Evolutionary conservation across 2,113 vertebrate species (phyloP).

Genomic region (Nothobranchius kuhntae): DNA sequence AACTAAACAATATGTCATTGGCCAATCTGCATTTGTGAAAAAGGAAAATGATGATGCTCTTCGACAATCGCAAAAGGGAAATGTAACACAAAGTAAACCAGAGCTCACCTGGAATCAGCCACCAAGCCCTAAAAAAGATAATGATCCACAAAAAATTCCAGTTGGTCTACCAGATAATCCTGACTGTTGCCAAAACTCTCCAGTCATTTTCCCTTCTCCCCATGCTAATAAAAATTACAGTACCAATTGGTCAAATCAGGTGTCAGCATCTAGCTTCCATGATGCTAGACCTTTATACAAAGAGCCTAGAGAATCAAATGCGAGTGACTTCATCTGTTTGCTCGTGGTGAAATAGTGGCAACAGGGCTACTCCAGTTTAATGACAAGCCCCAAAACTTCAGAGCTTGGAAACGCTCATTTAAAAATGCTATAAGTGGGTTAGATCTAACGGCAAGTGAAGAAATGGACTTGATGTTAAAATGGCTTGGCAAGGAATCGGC

Average conservation of each 20-base stretch:
- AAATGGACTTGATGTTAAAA: background rate
- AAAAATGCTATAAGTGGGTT: background rate
- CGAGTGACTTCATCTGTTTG: background rate
- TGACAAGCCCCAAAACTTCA: background rate
- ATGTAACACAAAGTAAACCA: too few species aligned
- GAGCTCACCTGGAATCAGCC: too few species aligned
- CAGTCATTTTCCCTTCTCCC: too few species aligned
- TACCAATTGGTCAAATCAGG: background rate
- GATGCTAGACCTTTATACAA: background rate
- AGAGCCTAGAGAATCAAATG: background rate
- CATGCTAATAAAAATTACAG: too few species aligned
- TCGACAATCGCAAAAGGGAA: too few species aligned
- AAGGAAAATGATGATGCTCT: too few species aligned
- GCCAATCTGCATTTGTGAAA: too few species aligned
- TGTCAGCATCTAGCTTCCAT: background rate
- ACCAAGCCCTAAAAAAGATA: too few species aligned
- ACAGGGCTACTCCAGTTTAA: background rate
- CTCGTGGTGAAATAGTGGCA: background rate
- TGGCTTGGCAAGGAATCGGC: conserved; percentile 3
- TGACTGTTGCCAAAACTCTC: too few species aligned
- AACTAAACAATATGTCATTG: too few species aligned
- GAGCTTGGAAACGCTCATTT: background rate
- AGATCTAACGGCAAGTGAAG: background rate
- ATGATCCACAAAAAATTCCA: too few species aligned
- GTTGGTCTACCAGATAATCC: too few species aligned